Evolutionary conservation across 1,140 invertebrate genomes (phyloP), one percentile per base, ranked within the genome.

Genomic region (Goniozus legneri): DNA sequence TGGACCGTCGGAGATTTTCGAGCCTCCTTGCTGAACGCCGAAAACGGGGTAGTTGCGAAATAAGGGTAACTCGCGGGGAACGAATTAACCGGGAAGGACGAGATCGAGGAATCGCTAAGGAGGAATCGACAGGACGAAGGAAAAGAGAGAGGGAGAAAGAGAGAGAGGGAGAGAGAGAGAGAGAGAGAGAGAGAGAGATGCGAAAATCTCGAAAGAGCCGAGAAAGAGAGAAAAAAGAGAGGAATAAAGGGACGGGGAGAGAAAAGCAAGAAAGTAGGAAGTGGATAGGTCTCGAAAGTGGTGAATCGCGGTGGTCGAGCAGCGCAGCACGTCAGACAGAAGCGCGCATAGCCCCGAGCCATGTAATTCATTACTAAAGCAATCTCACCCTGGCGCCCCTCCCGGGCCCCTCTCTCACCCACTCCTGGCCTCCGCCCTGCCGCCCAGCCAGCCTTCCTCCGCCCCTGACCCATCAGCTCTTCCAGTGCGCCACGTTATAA

Each of bases 301-400:
- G 38, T 47, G 36, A 35, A 32, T 44, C 56, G 47, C 43, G 52
- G 60, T 60, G 57, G 63, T 61, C 55, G 67, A 59, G 56, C 64
- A 61, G 55, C 53, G 43, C 60, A 56, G n/a, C 24, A 59, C 60
- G 61, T 69, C 69, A 73, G 73, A 74, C 70, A 69, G 69, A 73
- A 68, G 66, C 71, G n/a, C n/a, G 75, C 70, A 69, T 65, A 76
- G 72, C 73, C 72, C 63, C 65, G 65, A 71, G 74, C 74, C 65
- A 75, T 76, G 74, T 76, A 76, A 75, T 76, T 76, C 74, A 76
- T 76, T 75, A 74, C 73, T 75, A 76, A 76, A 75, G 74, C 73
- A 75, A 75, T 76, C 72, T 75, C 70, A 71, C 69, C 71, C 69
- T 71, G 68, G 51, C 54, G 50, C 53, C 50, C 58, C 47, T 38